These are phyloP conservation scores for Asbolus verrucosus DNA, from an alignment of 1,140 invertebrate species.

Conservation along the genomic window DNA sequence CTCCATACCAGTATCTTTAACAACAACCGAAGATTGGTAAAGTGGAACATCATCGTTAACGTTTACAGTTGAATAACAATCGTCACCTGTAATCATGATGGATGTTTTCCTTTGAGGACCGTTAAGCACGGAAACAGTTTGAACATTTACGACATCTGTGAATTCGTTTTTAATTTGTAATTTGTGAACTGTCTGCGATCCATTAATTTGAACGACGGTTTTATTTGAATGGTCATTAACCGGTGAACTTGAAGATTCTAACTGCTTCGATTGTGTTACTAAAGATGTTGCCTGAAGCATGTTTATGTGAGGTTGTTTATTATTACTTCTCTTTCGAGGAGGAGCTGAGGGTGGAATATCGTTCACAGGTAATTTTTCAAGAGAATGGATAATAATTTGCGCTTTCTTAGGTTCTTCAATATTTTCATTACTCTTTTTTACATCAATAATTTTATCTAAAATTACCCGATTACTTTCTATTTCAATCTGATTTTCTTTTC, in stretches of 20 bases:
- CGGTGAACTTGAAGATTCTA: constrained; percentile 40
- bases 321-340: constrained; percentile 61
- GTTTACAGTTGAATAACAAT: constrained; percentile 76
- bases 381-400: too few species aligned
- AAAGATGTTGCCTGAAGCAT: constrained; percentile 46
- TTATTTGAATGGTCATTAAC: constrained; percentile 54
- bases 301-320: constrained; percentile 54
- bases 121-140: constrained; percentile 59
- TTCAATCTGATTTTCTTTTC: too few species aligned
- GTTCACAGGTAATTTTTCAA: background rate
- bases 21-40: constrained; percentile 77
- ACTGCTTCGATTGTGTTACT: constrained; percentile 34
- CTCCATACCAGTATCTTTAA: constrained; percentile 66
- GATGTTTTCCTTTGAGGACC: constrained; percentile 75
- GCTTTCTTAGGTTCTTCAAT: background rate
- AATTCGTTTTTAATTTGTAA: constrained; percentile 70
- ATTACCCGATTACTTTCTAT: too few species aligned
- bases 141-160: constrained; percentile 52
- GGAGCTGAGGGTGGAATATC: constrained; percentile 57
- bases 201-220: constrained; percentile 63
- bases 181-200: constrained; percentile 68
- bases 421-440: background rate
- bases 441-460: too few species aligned
- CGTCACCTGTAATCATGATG: constrained; percentile 80
- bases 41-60: constrained; percentile 72